phyloP scores from a whole-genome alignment of 35 echinoderm and acorn worm genomes.

The Ophiothrix spiculata region DNA sequence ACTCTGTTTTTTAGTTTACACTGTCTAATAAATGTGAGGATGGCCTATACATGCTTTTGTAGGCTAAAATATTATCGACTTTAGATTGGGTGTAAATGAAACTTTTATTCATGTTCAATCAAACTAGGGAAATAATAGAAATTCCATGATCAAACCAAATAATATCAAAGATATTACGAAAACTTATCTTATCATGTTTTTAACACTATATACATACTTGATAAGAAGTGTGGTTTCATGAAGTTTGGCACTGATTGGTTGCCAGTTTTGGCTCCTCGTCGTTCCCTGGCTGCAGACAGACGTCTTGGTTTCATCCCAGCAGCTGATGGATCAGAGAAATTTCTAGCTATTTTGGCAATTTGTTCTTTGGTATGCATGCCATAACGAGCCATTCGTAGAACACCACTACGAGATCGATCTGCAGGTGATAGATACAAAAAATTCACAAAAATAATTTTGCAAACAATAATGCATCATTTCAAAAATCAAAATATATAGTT shows the following conservation, averaged over 20 bases:
- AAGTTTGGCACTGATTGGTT: conserved; percentile 80
- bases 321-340: background rate
- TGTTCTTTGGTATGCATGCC: conserved; percentile 7
- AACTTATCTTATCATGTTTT: background rate
- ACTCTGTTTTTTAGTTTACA: too few species aligned
- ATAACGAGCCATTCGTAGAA: background rate
- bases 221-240: conserved; percentile 39
- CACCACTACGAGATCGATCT: background rate
- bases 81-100: background rate
- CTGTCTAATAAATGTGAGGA: background rate
- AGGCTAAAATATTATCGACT: background rate
- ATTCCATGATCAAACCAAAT: background rate
- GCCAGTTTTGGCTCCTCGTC: conserved; percentile 57
- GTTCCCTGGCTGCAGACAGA: conserved; percentile 62
- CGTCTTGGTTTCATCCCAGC: conserved; percentile 54
- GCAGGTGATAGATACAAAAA: background rate
- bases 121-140: background rate
- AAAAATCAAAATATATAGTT: too few species aligned
- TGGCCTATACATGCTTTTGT: background rate
- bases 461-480: too few species aligned
- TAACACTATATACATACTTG: conserved; percentile 26
- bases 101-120: background rate
- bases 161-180: background rate
- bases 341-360: conserved; percentile 3
- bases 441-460: background rate